Percentiles rank a stretch among this genome's conserved stretches.
Evolutionary conservation across 2,888 invertebrate species (phyloP).

Genomic region (Hirtodrosophila confusa): DNA sequence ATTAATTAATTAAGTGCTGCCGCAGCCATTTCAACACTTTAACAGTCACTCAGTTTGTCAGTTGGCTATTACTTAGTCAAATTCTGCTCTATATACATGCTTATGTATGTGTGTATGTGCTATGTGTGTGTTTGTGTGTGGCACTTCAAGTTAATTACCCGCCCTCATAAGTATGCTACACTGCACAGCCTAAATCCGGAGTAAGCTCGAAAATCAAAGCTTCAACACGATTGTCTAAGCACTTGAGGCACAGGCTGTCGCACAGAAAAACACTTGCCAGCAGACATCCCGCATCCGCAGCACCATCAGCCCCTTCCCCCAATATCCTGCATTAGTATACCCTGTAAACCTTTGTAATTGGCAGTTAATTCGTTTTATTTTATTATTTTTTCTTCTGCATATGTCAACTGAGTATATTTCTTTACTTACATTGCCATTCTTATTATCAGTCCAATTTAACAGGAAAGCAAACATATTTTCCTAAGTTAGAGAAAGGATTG

Average conservation of each 20-base stretch:
- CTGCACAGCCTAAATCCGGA: slow-evolving; percentile 47
- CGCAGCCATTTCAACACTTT: slow-evolving; percentile 72
- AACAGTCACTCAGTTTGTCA: slow-evolving; percentile 50
- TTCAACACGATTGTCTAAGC: slow-evolving; percentile 75
- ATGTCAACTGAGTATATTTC: no score
- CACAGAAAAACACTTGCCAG: slow-evolving; percentile 41
- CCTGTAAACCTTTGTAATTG: not conserved
- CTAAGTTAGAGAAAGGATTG: no score
- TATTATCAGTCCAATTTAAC: no score
- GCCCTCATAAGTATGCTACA: slow-evolving; percentile 67
- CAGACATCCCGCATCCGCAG: slow-evolving; percentile 40
- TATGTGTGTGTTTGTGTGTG: slow-evolving; percentile 12
- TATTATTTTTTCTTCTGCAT: no score
- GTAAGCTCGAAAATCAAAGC: slow-evolving; percentile 75
- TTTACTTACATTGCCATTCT: no score
- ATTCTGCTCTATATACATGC: slow-evolving; percentile 30
- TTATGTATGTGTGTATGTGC: slow-evolving; percentile 1
- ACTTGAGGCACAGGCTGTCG: slow-evolving; percentile 47
- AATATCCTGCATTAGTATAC: not conserved
- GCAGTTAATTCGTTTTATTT: no score
- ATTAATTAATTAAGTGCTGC: slow-evolving; percentile 77
- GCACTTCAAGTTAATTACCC: slow-evolving; percentile 68
- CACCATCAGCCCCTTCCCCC: not conserved
- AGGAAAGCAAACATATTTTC: no score
- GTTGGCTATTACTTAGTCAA: slow-evolving; percentile 66